Conservation (phyloP, 2,797 vertebrate species). For the Epinephelus malabaricus region DNA sequence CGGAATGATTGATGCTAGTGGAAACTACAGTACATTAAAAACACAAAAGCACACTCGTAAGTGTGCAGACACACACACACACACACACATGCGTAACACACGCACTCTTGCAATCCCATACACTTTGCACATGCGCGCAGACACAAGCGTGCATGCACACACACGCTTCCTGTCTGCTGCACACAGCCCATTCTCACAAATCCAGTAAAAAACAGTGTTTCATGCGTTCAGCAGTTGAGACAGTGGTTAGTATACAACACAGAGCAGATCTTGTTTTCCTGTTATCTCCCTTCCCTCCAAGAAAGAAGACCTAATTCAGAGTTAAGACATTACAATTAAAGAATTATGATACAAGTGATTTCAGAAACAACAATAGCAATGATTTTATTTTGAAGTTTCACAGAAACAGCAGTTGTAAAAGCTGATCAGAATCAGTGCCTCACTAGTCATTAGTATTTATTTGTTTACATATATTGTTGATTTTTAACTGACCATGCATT, state of each 20-base stretch:
- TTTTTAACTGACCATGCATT: background rate
- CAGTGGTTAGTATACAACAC: background rate
- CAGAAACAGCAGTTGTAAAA: background rate
- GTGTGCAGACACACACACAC: conserved; percentile 46
- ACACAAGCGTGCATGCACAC: conserved; percentile 13
- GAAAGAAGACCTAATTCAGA: background rate
- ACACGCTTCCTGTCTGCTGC: conserved; percentile 85
- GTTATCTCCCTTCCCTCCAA: background rate
- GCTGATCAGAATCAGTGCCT: background rate
- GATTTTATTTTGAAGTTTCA: background rate
- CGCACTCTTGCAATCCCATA: conserved; percentile 50
- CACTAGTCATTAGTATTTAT: background rate
- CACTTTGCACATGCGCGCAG: conserved; percentile 1
- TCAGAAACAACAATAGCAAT: background rate
- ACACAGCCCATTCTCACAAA: conserved; percentile 27
- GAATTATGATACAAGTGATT: background rate
- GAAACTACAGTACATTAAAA: conserved; percentile 91
- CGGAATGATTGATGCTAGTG: conserved; percentile 94
- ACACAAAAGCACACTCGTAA: conserved; percentile 67
- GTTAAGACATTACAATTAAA: background rate
- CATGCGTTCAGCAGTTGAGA: conserved; percentile 7
- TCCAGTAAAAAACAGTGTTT: conserved; percentile 15
- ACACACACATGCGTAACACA: conserved; percentile 39
- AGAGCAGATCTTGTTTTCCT: conserved; percentile 20
- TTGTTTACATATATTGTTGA: background rate